Conservation (phyloP, 2,797 vertebrate species). For the Netta rufina region DNA sequence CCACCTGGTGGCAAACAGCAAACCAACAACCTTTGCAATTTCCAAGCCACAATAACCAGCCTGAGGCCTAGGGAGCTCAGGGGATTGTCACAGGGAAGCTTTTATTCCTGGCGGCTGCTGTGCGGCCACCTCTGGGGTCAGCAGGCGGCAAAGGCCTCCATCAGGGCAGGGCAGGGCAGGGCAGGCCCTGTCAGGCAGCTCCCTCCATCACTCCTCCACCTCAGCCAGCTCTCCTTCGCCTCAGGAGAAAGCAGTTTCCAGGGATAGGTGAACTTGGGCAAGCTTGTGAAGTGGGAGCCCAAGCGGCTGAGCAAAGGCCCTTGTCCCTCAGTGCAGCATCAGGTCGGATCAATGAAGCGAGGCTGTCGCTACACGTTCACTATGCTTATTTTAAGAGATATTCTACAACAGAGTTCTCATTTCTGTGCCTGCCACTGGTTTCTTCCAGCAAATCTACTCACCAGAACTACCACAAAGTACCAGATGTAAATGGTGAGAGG, state of each 20-base stretch:
- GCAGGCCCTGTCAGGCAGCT: not conserved
- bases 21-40: constrained; percentile 19
- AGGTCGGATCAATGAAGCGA: not conserved
- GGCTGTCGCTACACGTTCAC: rapidly evolving
- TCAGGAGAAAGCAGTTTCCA: not conserved
- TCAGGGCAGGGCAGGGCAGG: not conserved
- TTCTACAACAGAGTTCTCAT: not conserved
- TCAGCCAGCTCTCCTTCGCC: not conserved
- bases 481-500: not conserved
- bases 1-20: constrained; percentile 76
- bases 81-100: not conserved
- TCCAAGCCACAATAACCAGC: not conserved
- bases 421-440: not conserved
- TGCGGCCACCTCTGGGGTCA: not conserved
- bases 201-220: not conserved
- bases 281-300: not conserved
- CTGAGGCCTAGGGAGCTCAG: not conserved
- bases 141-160: not conserved
- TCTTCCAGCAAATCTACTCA: not conserved
- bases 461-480: not conserved
- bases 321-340: not conserved
- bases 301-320: not conserved
- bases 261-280: not conserved
- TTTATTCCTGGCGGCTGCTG: not conserved
- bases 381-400: not conserved